Evolutionary conservation across 2,797 vertebrate genomes (phyloP), one percentile per base, ranked within the genome.

Genomic region (Mallotus villosus): DNA sequence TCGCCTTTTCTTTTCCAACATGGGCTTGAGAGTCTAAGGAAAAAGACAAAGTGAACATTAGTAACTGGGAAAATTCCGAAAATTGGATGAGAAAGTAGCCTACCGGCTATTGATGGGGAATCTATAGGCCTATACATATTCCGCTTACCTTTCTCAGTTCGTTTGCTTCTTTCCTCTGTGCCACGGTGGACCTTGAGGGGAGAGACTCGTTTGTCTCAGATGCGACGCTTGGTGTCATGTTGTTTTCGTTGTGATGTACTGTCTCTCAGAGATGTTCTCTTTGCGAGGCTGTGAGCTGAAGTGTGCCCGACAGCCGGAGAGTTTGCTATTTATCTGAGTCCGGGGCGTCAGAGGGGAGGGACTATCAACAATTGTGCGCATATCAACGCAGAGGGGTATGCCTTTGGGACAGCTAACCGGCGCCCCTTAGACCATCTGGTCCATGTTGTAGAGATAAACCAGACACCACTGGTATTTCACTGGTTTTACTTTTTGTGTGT

Each of bases 81-180:
- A 11, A 14, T 4, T 37, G 12, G 53, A 51, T 37, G 19, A 67
- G 64, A 46, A 21, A 51, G 53, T 32, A n/a, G n/a, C n/a, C n/a
- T n/a, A 24, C 34, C 4, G 32, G 1, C 41, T 17, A 16, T 51
- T 29, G 19, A 27, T 61, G 27, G 5, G 4, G 62, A 37, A 25
- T 9, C 68, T 46, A 70, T 57, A 29, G 0, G 7, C 27, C 27
- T 37, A 72, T 37, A 72, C 9, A 63, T 0, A 25, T 24, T 32
- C 12, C 3, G 2, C 91, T 94, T 85, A 97, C 95, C 95, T 96
- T 96, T 88, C 95, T 95, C 70, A 95, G 81, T 76, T 95, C 94
- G 70, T 93, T 89, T 22, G 94, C 90, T 57, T 94, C 92, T 82
- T 87, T 91, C 53, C 91, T 92, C 77, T 93, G 91, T 74, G 93